Conservation (phyloP, 1,140 invertebrate species). For the Euwallacea similis region DNA sequence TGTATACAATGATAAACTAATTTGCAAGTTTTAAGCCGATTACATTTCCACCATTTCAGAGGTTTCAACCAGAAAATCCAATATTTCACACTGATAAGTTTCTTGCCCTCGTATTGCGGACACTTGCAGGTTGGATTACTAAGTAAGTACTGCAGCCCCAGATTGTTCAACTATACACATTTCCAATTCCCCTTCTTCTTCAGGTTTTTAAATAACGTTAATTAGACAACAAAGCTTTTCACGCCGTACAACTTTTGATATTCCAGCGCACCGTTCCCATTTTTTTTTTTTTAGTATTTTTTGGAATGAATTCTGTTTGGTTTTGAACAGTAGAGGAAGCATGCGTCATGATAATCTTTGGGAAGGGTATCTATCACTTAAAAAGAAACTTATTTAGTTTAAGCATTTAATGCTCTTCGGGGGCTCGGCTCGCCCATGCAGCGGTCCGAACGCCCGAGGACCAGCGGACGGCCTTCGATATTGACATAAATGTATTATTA, state of each 20-base stretch:
- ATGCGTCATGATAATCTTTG: constrained; percentile 53
- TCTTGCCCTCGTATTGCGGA: constrained; percentile 1
- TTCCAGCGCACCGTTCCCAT: not conserved
- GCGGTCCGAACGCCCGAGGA: not conserved
- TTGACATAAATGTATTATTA: constrained; percentile 27
- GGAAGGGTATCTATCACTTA: constrained; percentile 8
- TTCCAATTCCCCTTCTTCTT: not conserved
- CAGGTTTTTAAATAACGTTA: not conserved
- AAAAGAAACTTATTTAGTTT: too few relatives aligned
- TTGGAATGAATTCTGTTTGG: not conserved
- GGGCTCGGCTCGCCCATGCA: not conserved
- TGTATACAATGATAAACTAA: constrained; percentile 2
- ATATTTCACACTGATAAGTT: not conserved
- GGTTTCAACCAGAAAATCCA: constrained; percentile 1
- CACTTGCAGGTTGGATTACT: constrained; percentile 16
- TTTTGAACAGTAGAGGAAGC: constrained; percentile 1
- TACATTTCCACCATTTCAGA: not conserved
- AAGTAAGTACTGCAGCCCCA: constrained; percentile 12
- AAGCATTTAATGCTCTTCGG: too few relatives aligned
- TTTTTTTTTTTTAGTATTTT: not conserved
- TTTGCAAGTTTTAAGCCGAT: constrained; percentile 23
- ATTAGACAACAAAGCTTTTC: not conserved
- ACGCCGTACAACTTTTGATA: not conserved
- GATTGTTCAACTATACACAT: constrained; percentile 23
- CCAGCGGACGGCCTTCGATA: constrained; percentile 39